These are phyloP conservation scores for Amphipyra tragopoginis DNA, from an alignment of 2,888 invertebrate genomes.

Conservation along the genomic window DNA sequence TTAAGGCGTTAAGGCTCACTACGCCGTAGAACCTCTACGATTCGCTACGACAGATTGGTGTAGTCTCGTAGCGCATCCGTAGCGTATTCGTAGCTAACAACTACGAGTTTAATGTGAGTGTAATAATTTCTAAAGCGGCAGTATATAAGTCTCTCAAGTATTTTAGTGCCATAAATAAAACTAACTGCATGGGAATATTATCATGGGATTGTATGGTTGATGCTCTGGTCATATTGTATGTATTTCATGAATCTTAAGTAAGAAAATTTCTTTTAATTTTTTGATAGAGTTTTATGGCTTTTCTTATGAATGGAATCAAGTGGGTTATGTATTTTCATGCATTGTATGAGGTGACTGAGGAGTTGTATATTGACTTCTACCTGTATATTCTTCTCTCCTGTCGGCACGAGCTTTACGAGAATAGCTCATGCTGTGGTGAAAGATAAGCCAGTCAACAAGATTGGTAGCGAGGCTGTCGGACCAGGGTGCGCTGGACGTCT, in stretches of 20 bases:
- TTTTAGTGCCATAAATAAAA: slow-evolving; percentile 67
- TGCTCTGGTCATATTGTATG: slow-evolving; percentile 56
- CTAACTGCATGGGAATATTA: slow-evolving; percentile 64
- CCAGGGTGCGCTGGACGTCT: too few species aligned
- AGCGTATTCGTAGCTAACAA: slow-evolving; percentile 39
- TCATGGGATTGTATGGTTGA: slow-evolving; percentile 59
- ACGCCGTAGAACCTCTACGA: slow-evolving; percentile 41
- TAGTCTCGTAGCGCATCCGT: slow-evolving; percentile 37
- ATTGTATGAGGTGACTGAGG: neutral
- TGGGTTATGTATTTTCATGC: neutral
- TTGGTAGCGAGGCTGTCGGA: too few species aligned
- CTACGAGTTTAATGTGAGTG: slow-evolving; percentile 46
- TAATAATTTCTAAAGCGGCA: slow-evolving; percentile 62
- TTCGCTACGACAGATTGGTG: slow-evolving; percentile 17
- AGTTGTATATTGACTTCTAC: neutral
- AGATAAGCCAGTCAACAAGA: too few species aligned
- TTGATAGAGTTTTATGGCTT: slow-evolving; percentile 13
- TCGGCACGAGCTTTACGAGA: too few species aligned
- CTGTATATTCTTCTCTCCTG: too few species aligned
- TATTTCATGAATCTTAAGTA: slow-evolving; percentile 41
- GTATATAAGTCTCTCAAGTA: slow-evolving; percentile 63
- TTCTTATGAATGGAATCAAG: slow-evolving; percentile 15
- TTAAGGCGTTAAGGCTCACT: slow-evolving; percentile 7
- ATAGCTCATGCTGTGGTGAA: too few species aligned
- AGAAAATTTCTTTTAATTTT: slow-evolving; percentile 27